Base-by-base conservation (phyloP, 2,113 vertebrate genomes). In the Myodes glareolus region DNA sequence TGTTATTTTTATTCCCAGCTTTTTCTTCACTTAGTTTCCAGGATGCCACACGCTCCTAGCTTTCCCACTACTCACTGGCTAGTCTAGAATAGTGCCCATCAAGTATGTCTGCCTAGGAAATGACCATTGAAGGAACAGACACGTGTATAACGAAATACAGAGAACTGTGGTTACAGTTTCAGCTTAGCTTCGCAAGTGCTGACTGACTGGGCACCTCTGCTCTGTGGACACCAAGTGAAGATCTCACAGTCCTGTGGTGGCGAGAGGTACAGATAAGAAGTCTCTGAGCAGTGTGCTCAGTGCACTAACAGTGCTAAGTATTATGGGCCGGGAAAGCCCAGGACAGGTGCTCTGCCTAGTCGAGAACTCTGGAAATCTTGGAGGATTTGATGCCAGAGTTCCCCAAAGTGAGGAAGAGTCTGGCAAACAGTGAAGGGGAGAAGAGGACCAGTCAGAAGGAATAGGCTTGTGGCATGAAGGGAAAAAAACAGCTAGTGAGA, bases 1-100 rank as follows among this genome's bases (percentile, higher is more conserved):
- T 77, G 76, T 80, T 61, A 81, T 70, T 42, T 86, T 45, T 72
- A 36, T 42, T 39, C 68, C 88, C 82, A 90, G 86, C 61, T 25
- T n/a, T 89, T 95, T 93, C 86, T 91, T 96, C 72, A 86, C 42
- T 95, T 96, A 68, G 55, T 93, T 94, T 94, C 75, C 19, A 85
- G 76, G 72, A 73, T 55, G 73, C 33, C 52, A 67, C 23, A 72
- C 8, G 86, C 65, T 65, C 14, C 72, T 55, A 67, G 33, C 45
- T 93, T 90, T 78, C 68, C 42, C 65, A 61, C 88, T 93, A 61
- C 21, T 86, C 29, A 55, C 33, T 90, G 81, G 42, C 29, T 25
- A 78, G 95, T 97, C 21, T 96, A 91, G 55, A 95, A 93, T 21
- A 93, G 39, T 86, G 10, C 82, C 75, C 65, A n/a, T 39, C 81